These are phyloP conservation scores for Colletes collaris DNA, from an alignment of 2,888 invertebrate genomes.

Conservation along the genomic window DNA sequence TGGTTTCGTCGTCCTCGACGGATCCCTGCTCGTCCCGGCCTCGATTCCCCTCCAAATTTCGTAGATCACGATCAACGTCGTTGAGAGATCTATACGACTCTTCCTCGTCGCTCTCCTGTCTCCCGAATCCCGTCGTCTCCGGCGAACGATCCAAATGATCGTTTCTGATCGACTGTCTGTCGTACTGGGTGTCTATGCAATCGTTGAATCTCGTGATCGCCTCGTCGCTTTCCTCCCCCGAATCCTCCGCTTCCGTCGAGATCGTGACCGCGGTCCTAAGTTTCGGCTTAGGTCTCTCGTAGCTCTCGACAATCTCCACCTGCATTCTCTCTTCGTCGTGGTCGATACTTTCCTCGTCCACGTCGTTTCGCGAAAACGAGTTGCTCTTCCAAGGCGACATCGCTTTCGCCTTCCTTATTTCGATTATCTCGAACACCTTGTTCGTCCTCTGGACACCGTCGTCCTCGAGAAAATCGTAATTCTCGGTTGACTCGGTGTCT, in stretches of 20 bases:
- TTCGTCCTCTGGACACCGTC: conserved; percentile 61
- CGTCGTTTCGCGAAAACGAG: neutral
- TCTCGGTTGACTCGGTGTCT: conserved; percentile 33
- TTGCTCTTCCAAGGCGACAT: conserved; percentile 40
- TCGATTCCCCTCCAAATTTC: conserved; percentile 7
- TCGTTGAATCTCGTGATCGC: conserved; percentile 36
- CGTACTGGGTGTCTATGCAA: neutral
- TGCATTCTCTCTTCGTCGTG: neutral
- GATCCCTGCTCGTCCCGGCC: conserved; percentile 64
- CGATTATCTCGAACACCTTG: conserved; percentile 78
- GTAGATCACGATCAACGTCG: conserved; percentile 60
- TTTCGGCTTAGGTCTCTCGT: conserved; percentile 17
- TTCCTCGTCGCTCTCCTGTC: conserved; percentile 55
- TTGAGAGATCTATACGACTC: conserved; percentile 59
- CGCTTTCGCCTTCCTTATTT: conserved; percentile 75
- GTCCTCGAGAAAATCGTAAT: conserved; percentile 5
- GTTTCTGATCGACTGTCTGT: neutral
- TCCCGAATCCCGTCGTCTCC: neutral
- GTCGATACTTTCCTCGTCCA: neutral
- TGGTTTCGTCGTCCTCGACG: conserved; percentile 84
- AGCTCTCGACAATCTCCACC: neutral
- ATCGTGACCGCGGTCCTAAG: neutral
- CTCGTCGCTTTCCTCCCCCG: conserved; percentile 38
- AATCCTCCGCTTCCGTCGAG: conserved; percentile 29
- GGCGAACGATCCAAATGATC: conserved; percentile 9